These are phyloP conservation scores for Arenaria interpres DNA, from an alignment of 2,113 vertebrate genomes.

Conservation along the genomic window DNA sequence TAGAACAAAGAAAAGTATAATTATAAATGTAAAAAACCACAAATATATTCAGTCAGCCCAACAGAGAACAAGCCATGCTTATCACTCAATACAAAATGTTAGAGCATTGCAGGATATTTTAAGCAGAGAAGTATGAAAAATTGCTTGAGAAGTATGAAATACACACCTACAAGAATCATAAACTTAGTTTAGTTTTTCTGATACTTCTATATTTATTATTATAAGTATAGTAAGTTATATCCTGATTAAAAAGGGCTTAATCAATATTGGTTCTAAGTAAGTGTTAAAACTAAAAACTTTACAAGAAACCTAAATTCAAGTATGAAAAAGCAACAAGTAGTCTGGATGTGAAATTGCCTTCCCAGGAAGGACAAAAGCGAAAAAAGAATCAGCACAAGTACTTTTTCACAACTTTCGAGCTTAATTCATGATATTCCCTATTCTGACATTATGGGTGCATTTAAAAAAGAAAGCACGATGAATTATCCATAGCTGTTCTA, in stretches of 20 bases:
- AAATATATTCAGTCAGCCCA: neutral
- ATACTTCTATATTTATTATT: neutral
- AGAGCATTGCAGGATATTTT: neutral
- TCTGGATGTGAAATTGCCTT: neutral
- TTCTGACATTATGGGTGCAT: neutral
- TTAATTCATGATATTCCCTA: neutral
- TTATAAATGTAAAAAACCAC: neutral
- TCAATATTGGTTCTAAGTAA: neutral
- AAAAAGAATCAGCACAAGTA: neutral
- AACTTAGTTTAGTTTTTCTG: neutral
- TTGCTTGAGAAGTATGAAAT: neutral
- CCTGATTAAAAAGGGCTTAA: neutral
- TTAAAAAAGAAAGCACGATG: neutral
- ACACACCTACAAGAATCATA: neutral
- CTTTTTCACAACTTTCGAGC: neutral
- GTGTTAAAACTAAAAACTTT: neutral
- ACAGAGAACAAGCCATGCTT: neutral
- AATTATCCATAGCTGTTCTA: neutral
- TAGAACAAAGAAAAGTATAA: neutral
- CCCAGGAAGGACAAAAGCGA: neutral
- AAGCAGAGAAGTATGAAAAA: neutral
- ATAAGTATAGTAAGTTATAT: neutral
- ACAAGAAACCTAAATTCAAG: neutral
- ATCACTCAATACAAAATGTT: neutral
- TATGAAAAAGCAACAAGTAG: neutral